Base-by-base conservation (phyloP, 2,888 invertebrate species). In the Helleia helle region DNA sequence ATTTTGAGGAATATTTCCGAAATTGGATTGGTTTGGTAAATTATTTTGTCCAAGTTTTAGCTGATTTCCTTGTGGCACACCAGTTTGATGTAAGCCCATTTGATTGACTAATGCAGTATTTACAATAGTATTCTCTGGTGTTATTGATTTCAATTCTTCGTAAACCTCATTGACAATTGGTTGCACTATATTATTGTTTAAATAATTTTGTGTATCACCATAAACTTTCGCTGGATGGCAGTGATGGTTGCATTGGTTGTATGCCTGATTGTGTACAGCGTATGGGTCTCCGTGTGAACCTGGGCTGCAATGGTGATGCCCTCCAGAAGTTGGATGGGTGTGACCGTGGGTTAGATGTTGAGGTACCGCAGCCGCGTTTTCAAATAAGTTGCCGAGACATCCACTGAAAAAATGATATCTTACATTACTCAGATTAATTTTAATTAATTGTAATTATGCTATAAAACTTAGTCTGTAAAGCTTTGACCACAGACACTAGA, bases 371-470 rank as follows among this genome's bases (percentile, higher is more conserved):
- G 7, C 7, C 6, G 61, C 43, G 38, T 63, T 65, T 2, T 69
- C 62, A 50, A 83, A 84, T 25, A 84, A 26, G 41, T 75, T 83
- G n/a, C 73, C 76, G 73, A 84, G 76, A 43, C 83, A 84, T 11
- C 84, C 84, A 52, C 84, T 84, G 62, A 34, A 72, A 73, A 45
- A n/a, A n/a, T n/a, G n/a, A n/a, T n/a, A n/a, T n/a, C n/a, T n/a
- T n/a, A n/a, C n/a, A n/a, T n/a, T n/a, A n/a, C n/a, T n/a, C n/a
- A n/a, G n/a, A n/a, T n/a, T n/a, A n/a, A n/a, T n/a, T n/a, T n/a
- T n/a, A n/a, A n/a, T n/a, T n/a, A n/a, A n/a, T n/a, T n/a, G n/a
- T n/a, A n/a, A n/a, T n/a, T n/a, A n/a, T n/a, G n/a, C n/a, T n/a
- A n/a, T n/a, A n/a, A n/a, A n/a, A n/a, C n/a, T n/a, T n/a, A n/a